Evolutionary conservation across 2,797 vertebrate genomes (phyloP), one percentile per base, ranked within the genome.

Genomic region (Fundulus diaphanus): DNA sequence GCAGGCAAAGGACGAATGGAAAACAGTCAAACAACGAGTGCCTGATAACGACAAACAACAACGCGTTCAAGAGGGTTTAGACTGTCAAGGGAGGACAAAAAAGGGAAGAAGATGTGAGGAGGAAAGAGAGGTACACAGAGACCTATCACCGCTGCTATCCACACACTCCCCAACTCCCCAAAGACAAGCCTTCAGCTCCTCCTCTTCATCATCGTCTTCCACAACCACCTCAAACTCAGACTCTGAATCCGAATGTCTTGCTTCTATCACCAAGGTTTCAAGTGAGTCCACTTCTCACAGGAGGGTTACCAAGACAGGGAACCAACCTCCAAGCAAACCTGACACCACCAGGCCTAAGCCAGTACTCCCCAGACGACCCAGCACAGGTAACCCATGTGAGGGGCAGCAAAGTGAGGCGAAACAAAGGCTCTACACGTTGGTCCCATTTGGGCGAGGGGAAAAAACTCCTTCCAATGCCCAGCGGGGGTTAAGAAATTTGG

Each of bases 401-500:
- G 95, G 83, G 83, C 95, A 93, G 61, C 95, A 95, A 88, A 94
- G 94, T 73, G 94, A 95, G 79, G 94, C 94, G 61, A 96, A 93
- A 83, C 96, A 96, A 80, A 95, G 93, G 86, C 97, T 97, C 92
- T 99, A 99, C 93, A 99, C 98, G 6, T 90, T 99, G 76, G 98
- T 99, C 77, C 98, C 98, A 57, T 99, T 97, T 65, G 98, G 98
- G 61, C 96, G 97, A 80, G 94, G 96, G 33, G 97, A 99, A 59
- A 92, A 96, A 82, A 84, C 96, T 20, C 94, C 96, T 76, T 77
- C 80, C 0, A 51, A 82, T 13, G 91, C 92, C 16, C 94, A 94
- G 70, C 96, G 97, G 78, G 97, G 98, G 81, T 93, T 97, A 71
- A 95, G 96, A 88, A 96, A 98, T 22, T 96, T 99, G 78, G 96